Base-by-base conservation (phyloP, 2,797 vertebrate genomes). In the Tauraco hartlaubi region DNA sequence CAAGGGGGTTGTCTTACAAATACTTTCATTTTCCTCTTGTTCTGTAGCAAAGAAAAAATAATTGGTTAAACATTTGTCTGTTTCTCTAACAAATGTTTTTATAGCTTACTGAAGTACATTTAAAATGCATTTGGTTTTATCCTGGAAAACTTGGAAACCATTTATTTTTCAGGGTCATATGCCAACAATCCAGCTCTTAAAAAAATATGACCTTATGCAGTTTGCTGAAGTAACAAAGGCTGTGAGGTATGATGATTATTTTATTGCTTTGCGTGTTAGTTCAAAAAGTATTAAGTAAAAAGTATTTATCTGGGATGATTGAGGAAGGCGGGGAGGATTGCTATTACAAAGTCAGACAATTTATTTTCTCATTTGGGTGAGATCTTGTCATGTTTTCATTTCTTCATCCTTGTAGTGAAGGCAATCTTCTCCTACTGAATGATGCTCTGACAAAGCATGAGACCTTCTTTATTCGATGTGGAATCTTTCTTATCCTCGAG, bases 401-500 rank as follows among this genome's bases (percentile, higher is more conserved):
- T 95, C 55, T 87, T 82, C 52, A 61, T 86, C 54, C 46, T 59
- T 89, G 18, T 91, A 99, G 99, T 12, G 99, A 99, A 93, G 99
- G 99, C 51, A 99, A 99, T 95, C 98, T 99, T 66, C 98, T 99
- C 64, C 98, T 99, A 15, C 96, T 99, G 63, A 99, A 99, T 2
- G 99, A 99, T 11, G 99, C 99, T 12, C 91, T 99, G 93, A 95
- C 98, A 67, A 99, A 98, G 95, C 99, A 99, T 2, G 99, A 99
- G 97, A 99, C 99, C 2, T 99, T 99, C 97, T 99, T 99, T 96
- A 99, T 99, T 96, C 99, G 99, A 95, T 99, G 99, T 7, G 99
- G 99, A 20, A 99, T 99, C 96, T 99, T 99, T 97, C 99, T 99
- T 78, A 99, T 99, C 97, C 98, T 99, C 17, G 99, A 99, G 96